Percentiles rank a stretch among this genome's conserved stretches.
Evolutionary conservation across 2,113 vertebrate species (phyloP).

Genomic region (Chionodraco myersi): DNA sequence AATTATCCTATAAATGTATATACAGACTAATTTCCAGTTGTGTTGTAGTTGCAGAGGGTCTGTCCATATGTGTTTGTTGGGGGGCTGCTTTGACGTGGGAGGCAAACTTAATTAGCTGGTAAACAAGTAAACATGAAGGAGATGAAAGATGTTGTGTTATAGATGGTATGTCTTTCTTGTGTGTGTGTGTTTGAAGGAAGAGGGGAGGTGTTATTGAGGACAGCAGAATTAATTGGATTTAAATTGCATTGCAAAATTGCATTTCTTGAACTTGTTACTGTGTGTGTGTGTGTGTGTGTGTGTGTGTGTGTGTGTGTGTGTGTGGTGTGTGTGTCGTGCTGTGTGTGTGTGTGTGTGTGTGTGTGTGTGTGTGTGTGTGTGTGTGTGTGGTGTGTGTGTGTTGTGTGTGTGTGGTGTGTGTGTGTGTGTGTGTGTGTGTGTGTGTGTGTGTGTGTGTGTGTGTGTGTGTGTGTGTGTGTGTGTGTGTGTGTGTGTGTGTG

Average conservation of each 20-base stretch:
- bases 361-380: slow-evolving; percentile 36
- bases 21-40: slow-evolving; percentile 60
- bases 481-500: slow-evolving; percentile 28
- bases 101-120: slow-evolving; percentile 53
- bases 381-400: background rate
- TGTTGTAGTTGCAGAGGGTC: slow-evolving; percentile 38
- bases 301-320: slow-evolving; percentile 19
- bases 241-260: too few species aligned
- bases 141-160: slow-evolving; percentile 49
- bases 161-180: slow-evolving; percentile 7
- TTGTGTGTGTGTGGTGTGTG: too few species aligned
- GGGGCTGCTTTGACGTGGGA: slow-evolving; percentile 16
- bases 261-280: background rate
- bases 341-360: slow-evolving; percentile 44
- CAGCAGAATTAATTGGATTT: background rate
- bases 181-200: background rate
- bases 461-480: slow-evolving; percentile 31
- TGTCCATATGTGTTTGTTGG: slow-evolving; percentile 9
- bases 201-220: slow-evolving; percentile 9
- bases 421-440: too few species aligned
- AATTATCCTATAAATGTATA: slow-evolving; percentile 77
- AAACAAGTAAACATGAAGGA: slow-evolving; percentile 58
- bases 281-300: slow-evolving; percentile 39
- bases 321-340: background rate
- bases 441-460: too few species aligned